Evolutionary conservation across 2,113 vertebrate genomes (phyloP), one percentile per base, ranked within the genome.

Genomic region (Gobius niger): DNA sequence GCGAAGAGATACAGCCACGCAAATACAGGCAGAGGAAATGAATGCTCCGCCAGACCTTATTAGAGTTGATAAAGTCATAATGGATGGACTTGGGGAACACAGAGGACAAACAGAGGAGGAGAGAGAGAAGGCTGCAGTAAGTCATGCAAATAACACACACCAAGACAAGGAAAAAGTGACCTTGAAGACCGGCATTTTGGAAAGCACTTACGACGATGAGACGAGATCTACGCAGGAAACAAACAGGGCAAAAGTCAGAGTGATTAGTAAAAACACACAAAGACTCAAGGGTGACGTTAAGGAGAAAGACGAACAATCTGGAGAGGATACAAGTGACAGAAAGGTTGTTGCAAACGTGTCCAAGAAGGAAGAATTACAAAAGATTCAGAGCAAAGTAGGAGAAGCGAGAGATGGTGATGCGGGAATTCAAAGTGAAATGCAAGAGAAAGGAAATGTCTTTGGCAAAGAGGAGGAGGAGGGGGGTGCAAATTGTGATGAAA

Each of bases 1-100:
- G 7, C 19, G 9, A 47, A 50, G 0, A 59, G 14, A 90, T 1
- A 44, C 24, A 47, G 10, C 44, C 69, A 12, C 6, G 16, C n/a
- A 44, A 46, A 18, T 14, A 0, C 13, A 74, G 40, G 89, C 84
- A 81, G 91, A 78, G 90, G 93, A 79, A 82, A 93, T 12, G 69
- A 91, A 44, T 15, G 13, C 11, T 50, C 12, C 15, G 14, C 11
- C 6, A 89, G 92, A 74, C 80, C 85, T 77, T 83, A 71, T 86
- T 92, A 40, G 44, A 54, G 14, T 16, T 11, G 15, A 44, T 15
- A 18, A 54, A 90, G 77, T 81, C 84, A 92, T 81, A 85, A 63
- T 19, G 76, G 65, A 41, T 80, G 46, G 42, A 52, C 84, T 67
- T 60, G 81, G 69, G 76, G 92, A 70, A 41, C 72, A 68, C 72